Evolutionary conservation across 35 echinoderm and acorn worm species (phyloP).

Genomic region (Nesometra sesokonis): DNA sequence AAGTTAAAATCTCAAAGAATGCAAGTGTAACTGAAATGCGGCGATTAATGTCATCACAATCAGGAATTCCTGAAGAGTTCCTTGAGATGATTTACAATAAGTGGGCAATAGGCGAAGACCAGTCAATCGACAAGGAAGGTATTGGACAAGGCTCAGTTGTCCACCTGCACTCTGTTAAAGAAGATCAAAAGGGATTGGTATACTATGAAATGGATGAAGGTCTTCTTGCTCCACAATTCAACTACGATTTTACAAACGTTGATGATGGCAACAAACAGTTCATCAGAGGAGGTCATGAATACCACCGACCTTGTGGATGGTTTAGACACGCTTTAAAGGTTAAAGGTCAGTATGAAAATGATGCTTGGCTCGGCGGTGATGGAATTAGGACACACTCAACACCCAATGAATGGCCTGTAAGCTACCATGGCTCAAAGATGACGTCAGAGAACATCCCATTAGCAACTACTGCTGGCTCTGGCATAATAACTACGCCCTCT

Average conservation of each 20-base stretch:
- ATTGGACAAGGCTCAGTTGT: not conserved
- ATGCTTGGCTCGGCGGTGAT: not conserved
- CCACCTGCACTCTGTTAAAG: not conserved
- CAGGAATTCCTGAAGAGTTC: not conserved
- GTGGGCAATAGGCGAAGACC: not conserved
- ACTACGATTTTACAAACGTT: conserved; percentile 4
- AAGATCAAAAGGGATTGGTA: not conserved
- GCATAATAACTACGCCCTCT: not conserved
- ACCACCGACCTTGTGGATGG: conserved; percentile 15
- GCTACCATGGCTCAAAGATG: conserved; percentile 8
- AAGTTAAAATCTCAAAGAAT: not conserved
- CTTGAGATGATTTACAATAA: conserved; percentile 1
- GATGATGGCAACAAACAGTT: not conserved
- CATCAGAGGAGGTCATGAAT: not conserved
- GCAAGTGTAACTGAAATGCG: conserved; percentile 3
- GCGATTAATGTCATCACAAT: not conserved
- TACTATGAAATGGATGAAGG: not conserved
- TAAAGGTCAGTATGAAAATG: not conserved
- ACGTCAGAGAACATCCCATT: not conserved
- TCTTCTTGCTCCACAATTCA: not conserved
- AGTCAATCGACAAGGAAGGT: not conserved
- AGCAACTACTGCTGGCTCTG: not conserved
- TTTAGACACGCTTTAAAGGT: conserved; percentile 6
- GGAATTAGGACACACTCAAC: not conserved
- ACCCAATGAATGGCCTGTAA: conserved; percentile 7